Evolutionary conservation across 2,797 vertebrate genomes (phyloP).

Genomic region (Macrochelys suwanniensis): DNA sequence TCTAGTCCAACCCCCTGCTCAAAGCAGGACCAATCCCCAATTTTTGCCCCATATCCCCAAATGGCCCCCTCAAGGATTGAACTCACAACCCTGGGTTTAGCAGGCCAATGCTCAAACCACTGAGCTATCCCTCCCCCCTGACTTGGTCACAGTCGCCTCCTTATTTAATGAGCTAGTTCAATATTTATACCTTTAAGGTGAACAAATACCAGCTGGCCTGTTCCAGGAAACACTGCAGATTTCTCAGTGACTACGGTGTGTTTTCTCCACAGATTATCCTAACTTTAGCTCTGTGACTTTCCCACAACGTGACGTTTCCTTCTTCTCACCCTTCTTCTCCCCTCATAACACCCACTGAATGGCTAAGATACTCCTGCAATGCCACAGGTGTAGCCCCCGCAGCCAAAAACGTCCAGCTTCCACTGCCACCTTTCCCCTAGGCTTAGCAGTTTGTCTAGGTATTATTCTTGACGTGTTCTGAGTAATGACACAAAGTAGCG

Average conservation of each 20-base stretch:
- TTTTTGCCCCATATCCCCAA: too few relatives aligned
- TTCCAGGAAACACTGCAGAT: rapidly evolving
- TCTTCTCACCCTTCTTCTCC: rapidly evolving
- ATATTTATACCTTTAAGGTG: neutral
- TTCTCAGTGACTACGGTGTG: neutral
- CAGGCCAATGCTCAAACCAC: too few relatives aligned
- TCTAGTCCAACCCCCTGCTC: too few relatives aligned
- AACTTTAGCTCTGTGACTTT: neutral
- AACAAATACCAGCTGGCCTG: neutral
- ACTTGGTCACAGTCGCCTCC: neutral
- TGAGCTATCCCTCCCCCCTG: too few relatives aligned
- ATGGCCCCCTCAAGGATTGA: too few relatives aligned
- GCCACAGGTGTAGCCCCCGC: neutral
- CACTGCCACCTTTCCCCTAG: neutral
- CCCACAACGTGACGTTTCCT: rapidly evolving
- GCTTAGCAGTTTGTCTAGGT: constrained; percentile 12
- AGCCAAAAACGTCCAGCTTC: neutral
- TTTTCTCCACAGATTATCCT: neutral
- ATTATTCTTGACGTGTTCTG: constrained; percentile 66
- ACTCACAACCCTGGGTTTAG: too few relatives aligned
- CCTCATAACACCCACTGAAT: rapidly evolving
- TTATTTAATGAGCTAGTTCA: neutral
- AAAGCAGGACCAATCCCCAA: too few relatives aligned
- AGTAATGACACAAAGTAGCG: constrained; percentile 76
- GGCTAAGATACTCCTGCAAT: neutral